A percentile compares a stretch with the other conserved stretches of the same genome.
These are phyloP conservation scores for Imbricaverruca yamaguchii DNA, from an alignment of 2,888 invertebrate species.

Conservation along the genomic window DNA sequence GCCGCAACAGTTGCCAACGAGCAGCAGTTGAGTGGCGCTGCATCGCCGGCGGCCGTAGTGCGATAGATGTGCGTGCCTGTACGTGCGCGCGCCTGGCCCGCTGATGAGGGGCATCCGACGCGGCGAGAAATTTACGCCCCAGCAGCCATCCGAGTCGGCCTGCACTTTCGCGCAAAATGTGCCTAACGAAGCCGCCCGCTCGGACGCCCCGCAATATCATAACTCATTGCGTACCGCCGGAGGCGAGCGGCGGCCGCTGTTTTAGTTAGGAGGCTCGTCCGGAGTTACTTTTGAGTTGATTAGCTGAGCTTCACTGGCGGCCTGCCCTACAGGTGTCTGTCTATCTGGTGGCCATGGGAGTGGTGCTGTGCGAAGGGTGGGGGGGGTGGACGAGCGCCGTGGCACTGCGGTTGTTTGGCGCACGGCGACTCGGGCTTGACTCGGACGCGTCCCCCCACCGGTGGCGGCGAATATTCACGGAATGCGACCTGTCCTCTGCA, in stretches of 20 bases:
- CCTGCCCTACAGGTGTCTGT: neutral
- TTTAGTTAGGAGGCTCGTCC: neutral
- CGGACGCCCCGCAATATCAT: neutral
- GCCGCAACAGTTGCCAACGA: too few relatives aligned
- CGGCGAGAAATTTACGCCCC: neutral
- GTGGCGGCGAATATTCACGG: constrained; percentile 6
- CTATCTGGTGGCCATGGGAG: neutral
- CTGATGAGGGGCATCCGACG: neutral
- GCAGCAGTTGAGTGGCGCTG: neutral
- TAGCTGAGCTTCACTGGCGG: neutral
- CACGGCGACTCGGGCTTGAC: too few relatives aligned
- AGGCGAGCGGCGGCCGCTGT: neutral
- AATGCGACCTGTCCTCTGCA: constrained; percentile 14
- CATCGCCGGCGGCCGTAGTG: neutral
- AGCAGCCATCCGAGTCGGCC: neutral
- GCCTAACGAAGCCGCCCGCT: constrained; percentile 7
- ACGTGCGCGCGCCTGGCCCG: neutral
- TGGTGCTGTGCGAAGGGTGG: too few relatives aligned
- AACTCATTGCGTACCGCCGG: neutral
- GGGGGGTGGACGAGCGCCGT: too few relatives aligned
- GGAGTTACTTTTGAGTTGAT: too few relatives aligned
- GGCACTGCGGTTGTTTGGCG: too few relatives aligned
- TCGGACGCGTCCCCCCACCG: too few relatives aligned
- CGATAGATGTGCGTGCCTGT: neutral
- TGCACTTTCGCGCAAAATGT: constrained; percentile 2